Base-by-base conservation (phyloP, 2,113 vertebrate species). In the Myocastor coypus region DNA sequence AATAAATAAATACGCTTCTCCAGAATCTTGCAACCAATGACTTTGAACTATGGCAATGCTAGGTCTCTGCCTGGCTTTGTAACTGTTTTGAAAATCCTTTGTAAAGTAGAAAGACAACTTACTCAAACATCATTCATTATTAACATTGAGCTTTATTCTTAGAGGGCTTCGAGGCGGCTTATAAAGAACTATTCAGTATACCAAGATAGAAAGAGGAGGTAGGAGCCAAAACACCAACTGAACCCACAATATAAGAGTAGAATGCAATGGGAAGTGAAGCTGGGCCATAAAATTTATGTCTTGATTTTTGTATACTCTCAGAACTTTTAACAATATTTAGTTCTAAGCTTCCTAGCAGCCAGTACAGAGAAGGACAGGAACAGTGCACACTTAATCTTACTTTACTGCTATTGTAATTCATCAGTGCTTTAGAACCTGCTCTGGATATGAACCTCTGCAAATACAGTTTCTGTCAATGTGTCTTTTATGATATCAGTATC, bases 81-180 rank as follows among this genome's bases (percentile, higher is more conserved):
- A 86, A 64, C 37, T 83, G 34, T 91, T 96, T 63, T 71, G 55
- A 88, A 59, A 88, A 81, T 11, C 0, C 28, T 96, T 95, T 82
- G 7, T 55, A 82, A 91, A 64, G 1, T 68, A 4, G 32, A 92
- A 95, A 93, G 73, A 78, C 34, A 89, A 68, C 2, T 83, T 69
- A 68, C 52, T 94, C 57, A 73, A 90, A 88, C 61, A 71, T 55
- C 19, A 92, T 92, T 87, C 40, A 90, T 88, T 86, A 83, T 83
- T 91, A 90, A 77, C 55, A 20, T 61, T 83, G 7, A 64, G 16
- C 88, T 93, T 92, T 90, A 66, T 81, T 85, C 71, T 24, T 10
- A 66, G 80, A 92, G 57, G 40, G n/a, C 80, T 90, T 92, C 52
- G 85, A 95, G 93, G 16, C 82, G 7, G 26, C 22, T 93, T 95